Conservation (phyloP, 2,797 vertebrate species). For the Hemitrygon akajei region DNA sequence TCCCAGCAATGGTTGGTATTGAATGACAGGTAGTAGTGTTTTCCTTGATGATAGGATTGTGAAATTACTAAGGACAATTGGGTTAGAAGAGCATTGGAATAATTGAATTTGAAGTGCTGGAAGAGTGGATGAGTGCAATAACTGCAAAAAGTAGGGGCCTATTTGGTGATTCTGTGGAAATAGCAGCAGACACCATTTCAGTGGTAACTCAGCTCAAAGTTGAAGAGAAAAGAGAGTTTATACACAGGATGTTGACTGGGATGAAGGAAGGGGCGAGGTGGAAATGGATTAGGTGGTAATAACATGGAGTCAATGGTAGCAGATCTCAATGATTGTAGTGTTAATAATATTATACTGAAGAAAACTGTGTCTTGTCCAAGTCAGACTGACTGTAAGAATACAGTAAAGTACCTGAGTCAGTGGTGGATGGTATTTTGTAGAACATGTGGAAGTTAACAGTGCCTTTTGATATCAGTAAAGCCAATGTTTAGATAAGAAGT, state of each 20-base stretch:
- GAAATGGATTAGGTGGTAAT: neutral
- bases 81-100: neutral
- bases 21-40: neutral
- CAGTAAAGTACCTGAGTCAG: neutral
- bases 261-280: too few relatives aligned
- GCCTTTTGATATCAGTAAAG: neutral
- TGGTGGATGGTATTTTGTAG: neutral
- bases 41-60: neutral
- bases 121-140: neutral
- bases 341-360: neutral
- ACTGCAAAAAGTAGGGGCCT: neutral
- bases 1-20: neutral
- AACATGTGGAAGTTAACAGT: neutral
- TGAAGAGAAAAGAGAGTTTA: neutral
- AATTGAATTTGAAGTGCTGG: neutral
- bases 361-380: neutral
- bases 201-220: neutral
- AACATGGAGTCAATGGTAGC: too few relatives aligned
- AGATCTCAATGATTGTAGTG: neutral
- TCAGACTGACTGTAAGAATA: neutral
- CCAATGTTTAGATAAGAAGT: neutral
- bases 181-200: neutral
- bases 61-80: neutral
- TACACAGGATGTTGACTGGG: neutral
- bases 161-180: neutral